Evolutionary conservation across 2,797 vertebrate genomes (phyloP), one percentile per base, ranked within the genome.

Genomic region (Gadopsis bispinosus): DNA sequence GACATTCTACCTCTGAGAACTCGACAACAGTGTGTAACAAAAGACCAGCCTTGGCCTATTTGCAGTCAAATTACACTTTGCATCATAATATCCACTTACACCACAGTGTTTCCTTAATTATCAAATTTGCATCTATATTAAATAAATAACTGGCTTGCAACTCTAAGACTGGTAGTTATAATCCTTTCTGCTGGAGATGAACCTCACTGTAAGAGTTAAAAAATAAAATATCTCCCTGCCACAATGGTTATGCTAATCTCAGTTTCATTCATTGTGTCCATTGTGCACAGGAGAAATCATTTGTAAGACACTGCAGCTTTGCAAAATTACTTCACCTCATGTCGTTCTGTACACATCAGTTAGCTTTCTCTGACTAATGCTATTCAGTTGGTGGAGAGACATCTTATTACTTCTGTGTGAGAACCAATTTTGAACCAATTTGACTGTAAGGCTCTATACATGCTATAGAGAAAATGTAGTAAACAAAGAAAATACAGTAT

Each of bases 301-400:
- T 69, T 81, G 9, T 58, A 64, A 69, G 55, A 80, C 7, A 43
- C 37, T 55, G 72, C 39, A 69, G 73, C 51, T 63, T 68, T 62
- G 69, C 22, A 60, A 50, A 75, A 78, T 67, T 0, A 77, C 61
- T 47, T 43, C 10, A 69, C 61, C 14, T 75, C 12, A 43, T 55
- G 33, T 69, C 4, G 4, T 22, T 65, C 50, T 68, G 50, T 20
- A 31, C 45, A 75, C 20, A 51, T 22, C 35, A 59, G 48, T 75
- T 77, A 60, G 61, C 63, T 47, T 56, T 63, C 20, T 75, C 35
- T 66, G 26, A 77, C 56, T 67, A 80, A 69, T 58, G 45, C 68
- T 33, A 73, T 67, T 71, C 58, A 79, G 51, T 37, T 69, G 43
- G 3, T 22, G 37, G 50, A 69, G 22, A 74, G 37, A 47, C 14